A percentile compares a stretch with the other conserved stretches of the same genome.
These are phyloP conservation scores for Gouania willdenowi DNA, from an alignment of 2,797 vertebrate genomes.

Conservation along the genomic window DNA sequence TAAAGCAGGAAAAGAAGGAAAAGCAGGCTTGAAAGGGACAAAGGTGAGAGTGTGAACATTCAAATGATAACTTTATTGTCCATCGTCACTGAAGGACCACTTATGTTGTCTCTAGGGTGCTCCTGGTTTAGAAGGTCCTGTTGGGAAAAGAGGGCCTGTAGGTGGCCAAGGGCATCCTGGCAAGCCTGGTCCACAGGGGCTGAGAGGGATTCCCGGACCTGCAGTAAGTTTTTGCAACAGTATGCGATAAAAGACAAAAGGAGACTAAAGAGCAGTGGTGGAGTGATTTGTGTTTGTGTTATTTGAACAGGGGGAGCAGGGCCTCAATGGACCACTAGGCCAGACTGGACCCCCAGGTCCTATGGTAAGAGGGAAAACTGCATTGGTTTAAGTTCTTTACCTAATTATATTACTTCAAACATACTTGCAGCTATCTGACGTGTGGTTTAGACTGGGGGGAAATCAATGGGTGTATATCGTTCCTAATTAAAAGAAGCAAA, in stretches of 20 bases:
- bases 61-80: background rate
- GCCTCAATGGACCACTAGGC: conserved; percentile 89
- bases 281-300: no score
- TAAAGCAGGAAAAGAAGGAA: conserved; percentile 69
- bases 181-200: conserved; percentile 86
- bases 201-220: conserved; percentile 92
- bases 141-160: conserved; percentile 90
- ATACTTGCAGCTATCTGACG: no score
- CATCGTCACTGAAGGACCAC: background rate
- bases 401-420: no score
- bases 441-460: no score
- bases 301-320: conserved; percentile 90
- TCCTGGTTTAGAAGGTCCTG: conserved; percentile 85
- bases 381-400: no score
- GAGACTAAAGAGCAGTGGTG: background rate
- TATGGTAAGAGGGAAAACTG: conserved; percentile 82
- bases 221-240: conserved; percentile 76
- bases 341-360: conserved; percentile 93
- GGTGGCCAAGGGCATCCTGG: conserved; percentile 90
- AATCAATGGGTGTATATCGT: no score
- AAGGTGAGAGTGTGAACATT: conserved; percentile 56
- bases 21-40: conserved; percentile 66
- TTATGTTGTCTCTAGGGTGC: conserved; percentile 76
- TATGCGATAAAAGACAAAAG: background rate
- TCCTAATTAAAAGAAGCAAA: no score